Evolutionary conservation across 1,140 invertebrate species (phyloP), one percentile per base, ranked within the genome.

Genomic region (Alviniconcha marisindica): DNA sequence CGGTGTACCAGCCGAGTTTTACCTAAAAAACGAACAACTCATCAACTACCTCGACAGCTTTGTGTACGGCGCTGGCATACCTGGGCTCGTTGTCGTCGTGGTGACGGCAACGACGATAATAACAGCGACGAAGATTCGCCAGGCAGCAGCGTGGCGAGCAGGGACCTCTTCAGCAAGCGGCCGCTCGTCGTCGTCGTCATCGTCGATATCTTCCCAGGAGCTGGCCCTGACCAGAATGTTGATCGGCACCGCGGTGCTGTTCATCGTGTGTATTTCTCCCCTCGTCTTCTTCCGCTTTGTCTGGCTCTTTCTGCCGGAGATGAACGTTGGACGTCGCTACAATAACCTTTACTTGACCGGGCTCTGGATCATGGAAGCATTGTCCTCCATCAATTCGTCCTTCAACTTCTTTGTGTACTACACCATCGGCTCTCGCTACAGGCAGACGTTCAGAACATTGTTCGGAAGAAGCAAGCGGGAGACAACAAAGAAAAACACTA

Each of bases 371-470:
- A 74, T 14, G 0, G 38, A 74, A 21, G 24, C 42, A 21, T 0
- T 40, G 38, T 42, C 36, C 40, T 21, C 5, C 24, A 33, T 74
- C 36, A 74, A 74, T 28, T 44, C 71, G 7, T 60, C 51, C 77
- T 38, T 56, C 77, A 78, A 78, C 51, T 78, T 78, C 77, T 78
- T 78, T 38, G 54, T 78, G 4, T 78, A 78, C 51, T 60, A 15
- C 31, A 60, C 38, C 38, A 28, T 60, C 36, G 77, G 77, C 15
- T 38, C 77, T 4, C 33, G 40, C 15, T 78, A 38, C 51, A 33
- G 48, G 36, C 14, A 56, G 10, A 56, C 77, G 24, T 18, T 78
- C 4, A 74, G 24, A 21, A 24, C 31, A 10, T 15, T 74, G 71
- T 74, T 66, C 5, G 5, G 63, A 28, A 66, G 28, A 66, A 66